phyloP scores from a whole-genome alignment of 2,797 vertebrate genomes.

The Podargus strigoides region DNA sequence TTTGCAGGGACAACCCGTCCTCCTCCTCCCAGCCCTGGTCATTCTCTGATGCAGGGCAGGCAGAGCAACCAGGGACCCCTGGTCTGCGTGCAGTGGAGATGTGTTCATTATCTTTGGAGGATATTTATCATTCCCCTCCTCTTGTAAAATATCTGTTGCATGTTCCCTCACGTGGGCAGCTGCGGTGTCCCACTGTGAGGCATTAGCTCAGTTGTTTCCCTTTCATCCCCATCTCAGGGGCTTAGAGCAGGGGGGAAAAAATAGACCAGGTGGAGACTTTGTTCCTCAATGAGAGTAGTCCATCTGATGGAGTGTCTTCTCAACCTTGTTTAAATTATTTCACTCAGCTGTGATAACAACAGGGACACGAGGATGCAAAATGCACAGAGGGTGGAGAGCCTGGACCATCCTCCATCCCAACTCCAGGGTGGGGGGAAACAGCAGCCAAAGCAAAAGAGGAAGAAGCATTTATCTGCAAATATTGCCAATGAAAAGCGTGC shows the following conservation, averaged over 20 bases:
- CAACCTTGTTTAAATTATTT: neutral
- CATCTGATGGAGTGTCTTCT: neutral
- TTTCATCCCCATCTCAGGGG: neutral
- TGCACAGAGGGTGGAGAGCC: neutral
- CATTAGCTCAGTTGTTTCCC: neutral
- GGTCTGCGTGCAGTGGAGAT: neutral
- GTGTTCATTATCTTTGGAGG: neutral
- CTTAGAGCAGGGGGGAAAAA: neutral
- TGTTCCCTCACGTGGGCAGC: neutral
- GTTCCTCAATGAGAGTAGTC: neutral
- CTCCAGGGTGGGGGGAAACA: neutral
- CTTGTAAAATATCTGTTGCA: neutral
- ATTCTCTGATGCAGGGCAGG: fast-evolving
- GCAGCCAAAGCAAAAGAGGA: neutral
- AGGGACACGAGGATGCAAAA: neutral
- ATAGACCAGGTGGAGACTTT: neutral
- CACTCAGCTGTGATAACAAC: neutral
- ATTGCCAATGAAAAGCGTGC: neutral
- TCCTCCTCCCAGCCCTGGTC: neutral
- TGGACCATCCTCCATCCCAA: neutral
- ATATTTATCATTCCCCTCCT: neutral
- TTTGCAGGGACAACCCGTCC: neutral
- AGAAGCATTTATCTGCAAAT: neutral
- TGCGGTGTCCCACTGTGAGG: neutral
- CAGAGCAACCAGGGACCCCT: neutral